phyloP scores from a whole-genome alignment of 2,797 vertebrate species.

The Australoheros facetus region DNA sequence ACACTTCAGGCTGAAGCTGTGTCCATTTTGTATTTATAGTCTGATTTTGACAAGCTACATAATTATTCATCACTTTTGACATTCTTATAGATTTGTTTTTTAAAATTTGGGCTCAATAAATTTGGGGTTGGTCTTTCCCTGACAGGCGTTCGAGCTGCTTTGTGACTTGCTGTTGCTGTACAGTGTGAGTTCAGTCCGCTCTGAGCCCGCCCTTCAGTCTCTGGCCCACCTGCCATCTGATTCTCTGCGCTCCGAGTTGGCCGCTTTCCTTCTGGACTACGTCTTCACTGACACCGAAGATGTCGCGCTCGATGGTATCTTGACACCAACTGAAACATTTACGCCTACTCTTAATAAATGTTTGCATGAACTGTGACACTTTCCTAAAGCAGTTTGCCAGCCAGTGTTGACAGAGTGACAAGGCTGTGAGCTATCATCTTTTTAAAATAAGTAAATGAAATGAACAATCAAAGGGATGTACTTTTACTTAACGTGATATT shows the following conservation, averaged over 20 bases:
- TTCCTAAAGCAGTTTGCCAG: not conserved
- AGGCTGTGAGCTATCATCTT: not conserved
- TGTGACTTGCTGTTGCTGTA: conserved; percentile 89
- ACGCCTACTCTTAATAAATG: not conserved
- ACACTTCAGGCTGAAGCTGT: too few relatives aligned
- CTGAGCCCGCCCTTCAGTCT: conserved; percentile 57
- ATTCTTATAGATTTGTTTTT: not conserved
- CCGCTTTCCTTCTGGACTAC: conserved; percentile 88
- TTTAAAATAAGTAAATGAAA: not conserved
- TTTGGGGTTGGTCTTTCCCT: not conserved
- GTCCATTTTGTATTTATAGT: not conserved
- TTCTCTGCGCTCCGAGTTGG: conserved; percentile 84
- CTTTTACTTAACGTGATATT: not conserved
- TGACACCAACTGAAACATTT: not conserved
- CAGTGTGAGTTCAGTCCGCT: conserved; percentile 67
- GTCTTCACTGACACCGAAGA: conserved; percentile 81
- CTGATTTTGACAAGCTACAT: not conserved
- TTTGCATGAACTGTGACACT: not conserved
- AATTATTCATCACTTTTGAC: not conserved
- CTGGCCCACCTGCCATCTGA: conserved; percentile 77
- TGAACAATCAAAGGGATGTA: not conserved
- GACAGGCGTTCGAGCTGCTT: conserved; percentile 87
- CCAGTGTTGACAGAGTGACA: not conserved
- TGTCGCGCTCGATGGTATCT: conserved; percentile 43
- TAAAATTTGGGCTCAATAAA: too few relatives aligned